A percentile compares a stretch with the other conserved stretches of the same genome.
Conservation (phyloP, 1,140 invertebrate species). For the Saccostrea glomerata region DNA sequence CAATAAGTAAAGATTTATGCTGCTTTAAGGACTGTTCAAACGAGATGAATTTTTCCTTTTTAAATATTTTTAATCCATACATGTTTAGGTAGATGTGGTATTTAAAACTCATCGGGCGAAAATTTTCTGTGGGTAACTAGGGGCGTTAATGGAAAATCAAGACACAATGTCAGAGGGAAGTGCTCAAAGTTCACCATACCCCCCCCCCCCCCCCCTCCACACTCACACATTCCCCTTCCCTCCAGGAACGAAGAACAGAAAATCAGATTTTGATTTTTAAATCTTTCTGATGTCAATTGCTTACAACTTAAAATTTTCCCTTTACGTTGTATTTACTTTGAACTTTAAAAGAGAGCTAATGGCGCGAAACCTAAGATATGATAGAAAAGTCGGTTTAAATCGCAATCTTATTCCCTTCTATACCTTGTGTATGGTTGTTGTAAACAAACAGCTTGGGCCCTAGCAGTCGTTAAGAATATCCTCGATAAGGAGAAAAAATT, state of each 20-base stretch:
- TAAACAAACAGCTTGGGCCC: background rate
- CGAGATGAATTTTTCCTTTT: background rate
- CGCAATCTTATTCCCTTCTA: background rate
- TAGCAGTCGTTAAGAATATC: background rate
- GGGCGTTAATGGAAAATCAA: background rate
- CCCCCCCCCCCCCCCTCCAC: no score
- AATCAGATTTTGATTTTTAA: no score
- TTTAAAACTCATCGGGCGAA: background rate
- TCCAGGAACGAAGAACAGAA: no score
- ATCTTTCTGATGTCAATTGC: no score
- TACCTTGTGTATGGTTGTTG: constrained; percentile 11
- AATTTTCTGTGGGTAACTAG: background rate
- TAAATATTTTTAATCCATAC: constrained; percentile 4
- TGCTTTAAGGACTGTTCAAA: background rate
- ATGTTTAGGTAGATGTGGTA: background rate
- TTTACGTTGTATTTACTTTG: background rate
- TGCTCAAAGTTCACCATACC: no score
- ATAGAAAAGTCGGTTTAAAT: constrained; percentile 26
- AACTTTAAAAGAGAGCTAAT: constrained; percentile 23
- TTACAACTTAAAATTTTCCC: no score
- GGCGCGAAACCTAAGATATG: constrained; percentile 13
- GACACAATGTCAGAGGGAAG: background rate
- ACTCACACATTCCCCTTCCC: no score
- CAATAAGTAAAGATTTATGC: background rate
- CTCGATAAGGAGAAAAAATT: background rate